These are phyloP conservation scores for Urocynchramus pylzowi DNA, from an alignment of 2,113 vertebrate genomes.

Conservation along the genomic window DNA sequence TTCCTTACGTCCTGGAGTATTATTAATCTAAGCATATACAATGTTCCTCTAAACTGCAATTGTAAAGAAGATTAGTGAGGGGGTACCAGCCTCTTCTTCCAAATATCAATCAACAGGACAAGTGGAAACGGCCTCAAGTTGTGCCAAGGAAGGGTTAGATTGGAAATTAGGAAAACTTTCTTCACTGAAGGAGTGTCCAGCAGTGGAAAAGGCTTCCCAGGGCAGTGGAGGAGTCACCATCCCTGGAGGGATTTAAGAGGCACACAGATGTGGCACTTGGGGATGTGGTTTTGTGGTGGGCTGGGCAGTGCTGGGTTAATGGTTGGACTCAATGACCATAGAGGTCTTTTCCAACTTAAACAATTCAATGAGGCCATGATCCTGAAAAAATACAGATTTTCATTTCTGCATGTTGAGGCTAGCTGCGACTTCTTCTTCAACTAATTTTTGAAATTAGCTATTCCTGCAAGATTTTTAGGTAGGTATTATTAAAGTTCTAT, in stretches of 20 bases:
- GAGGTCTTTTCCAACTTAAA: neutral
- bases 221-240: neutral
- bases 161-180: neutral
- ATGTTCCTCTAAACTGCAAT: neutral
- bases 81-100: neutral
- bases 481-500: neutral
- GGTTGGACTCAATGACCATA: neutral
- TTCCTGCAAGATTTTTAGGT: neutral
- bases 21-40: neutral
- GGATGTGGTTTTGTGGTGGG: rapidly evolving
- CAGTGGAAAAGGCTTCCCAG: neutral
- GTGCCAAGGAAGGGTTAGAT: neutral
- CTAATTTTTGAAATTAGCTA: neutral
- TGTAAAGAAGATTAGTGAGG: neutral
- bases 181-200: neutral
- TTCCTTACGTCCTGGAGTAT: neutral
- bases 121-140: neutral
- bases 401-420: neutral
- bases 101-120: rapidly evolving
- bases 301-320: neutral
- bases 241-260: neutral
- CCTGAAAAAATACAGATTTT: neutral
- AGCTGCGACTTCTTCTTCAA: neutral
- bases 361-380: neutral
- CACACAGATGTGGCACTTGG: rapidly evolving